Base-by-base conservation (phyloP, 2,797 vertebrate species). In the Octomys mimax region DNA sequence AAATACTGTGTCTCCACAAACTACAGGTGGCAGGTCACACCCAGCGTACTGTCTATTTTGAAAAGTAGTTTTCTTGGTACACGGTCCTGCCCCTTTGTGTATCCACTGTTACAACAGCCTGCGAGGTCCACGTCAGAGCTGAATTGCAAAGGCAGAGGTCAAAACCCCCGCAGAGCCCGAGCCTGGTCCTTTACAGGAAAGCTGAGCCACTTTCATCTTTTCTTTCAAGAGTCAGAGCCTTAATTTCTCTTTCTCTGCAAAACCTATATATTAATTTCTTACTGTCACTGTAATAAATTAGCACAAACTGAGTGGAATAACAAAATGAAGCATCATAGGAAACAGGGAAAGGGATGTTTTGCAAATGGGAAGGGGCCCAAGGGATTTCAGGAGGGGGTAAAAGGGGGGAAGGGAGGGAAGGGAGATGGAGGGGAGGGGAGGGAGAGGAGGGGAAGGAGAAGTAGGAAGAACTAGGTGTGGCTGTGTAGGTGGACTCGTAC, bases 11-110 rank as follows among this genome's bases (percentile, higher is more conserved):
- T 26, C 54, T 95, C 26, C 61, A 4, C 8, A 89, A 78, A 42
- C 52, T 54, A 16, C 5, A 77, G 71, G 4, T 57, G 28, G 19
- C 10, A 80, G 70, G 59, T 12, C 18, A 42, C 88, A 82, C 18
- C 22, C 22, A 85, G 66, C 36, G 31, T 80, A 71, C 21, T 16
- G 5, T 19, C 4, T 85, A 52, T 54, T 85, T 92, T 84, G 94
- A 10, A 49, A 93, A 89, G 92, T 84, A 95, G 81, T 78, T 95
- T 95, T 73, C 87, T 59, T 81, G 86, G 62, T 78, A 83, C 13
- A 88, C 1, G 49, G 68, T 59, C 94, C 94, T 3, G 21, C 12
- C 8, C 46, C 9, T 36, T 79, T 86, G 42, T 80, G 70, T 79
- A 49, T 9, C 11, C 78, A 75, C 5, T 84, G 22, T 82, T 39